phyloP scores from a whole-genome alignment of 2,113 vertebrate genomes.

The Halcyon malimbica region DNA sequence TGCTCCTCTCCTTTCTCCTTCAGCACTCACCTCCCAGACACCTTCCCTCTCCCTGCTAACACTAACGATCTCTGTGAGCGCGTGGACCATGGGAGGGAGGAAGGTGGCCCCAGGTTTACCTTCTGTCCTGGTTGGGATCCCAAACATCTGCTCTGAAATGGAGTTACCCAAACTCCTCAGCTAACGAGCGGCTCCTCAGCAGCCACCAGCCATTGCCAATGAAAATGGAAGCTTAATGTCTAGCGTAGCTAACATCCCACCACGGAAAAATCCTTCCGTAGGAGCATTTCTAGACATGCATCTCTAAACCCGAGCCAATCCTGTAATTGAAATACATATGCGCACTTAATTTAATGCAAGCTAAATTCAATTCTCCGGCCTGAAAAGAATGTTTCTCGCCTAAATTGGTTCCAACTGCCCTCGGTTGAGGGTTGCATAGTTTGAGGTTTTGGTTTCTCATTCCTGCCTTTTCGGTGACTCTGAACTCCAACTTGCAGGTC shows the following conservation, averaged over 20 bases:
- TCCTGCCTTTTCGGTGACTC: neutral
- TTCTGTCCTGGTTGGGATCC: neutral
- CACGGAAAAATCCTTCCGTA: neutral
- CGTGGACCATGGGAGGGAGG: fast-evolving
- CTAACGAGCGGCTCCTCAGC: neutral
- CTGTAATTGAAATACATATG: neutral
- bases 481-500: neutral
- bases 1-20: neutral
- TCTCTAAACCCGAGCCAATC: neutral
- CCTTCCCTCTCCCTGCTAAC: neutral
- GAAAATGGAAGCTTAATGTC: neutral
- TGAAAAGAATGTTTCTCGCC: neutral
- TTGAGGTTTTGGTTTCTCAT: neutral
- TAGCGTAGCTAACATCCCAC: neutral
- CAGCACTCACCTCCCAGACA: fast-evolving
- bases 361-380: neutral
- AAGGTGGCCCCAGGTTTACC: neutral
- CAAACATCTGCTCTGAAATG: neutral
- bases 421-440: neutral
- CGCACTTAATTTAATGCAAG: neutral
- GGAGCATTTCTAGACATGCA: neutral
- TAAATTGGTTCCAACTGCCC: constrained; percentile 29
- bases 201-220: neutral
- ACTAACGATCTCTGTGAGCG: fast-evolving
- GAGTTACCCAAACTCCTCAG: neutral